Base-by-base conservation (phyloP, 2,113 vertebrate species). In the Seriola dumerili region DNA sequence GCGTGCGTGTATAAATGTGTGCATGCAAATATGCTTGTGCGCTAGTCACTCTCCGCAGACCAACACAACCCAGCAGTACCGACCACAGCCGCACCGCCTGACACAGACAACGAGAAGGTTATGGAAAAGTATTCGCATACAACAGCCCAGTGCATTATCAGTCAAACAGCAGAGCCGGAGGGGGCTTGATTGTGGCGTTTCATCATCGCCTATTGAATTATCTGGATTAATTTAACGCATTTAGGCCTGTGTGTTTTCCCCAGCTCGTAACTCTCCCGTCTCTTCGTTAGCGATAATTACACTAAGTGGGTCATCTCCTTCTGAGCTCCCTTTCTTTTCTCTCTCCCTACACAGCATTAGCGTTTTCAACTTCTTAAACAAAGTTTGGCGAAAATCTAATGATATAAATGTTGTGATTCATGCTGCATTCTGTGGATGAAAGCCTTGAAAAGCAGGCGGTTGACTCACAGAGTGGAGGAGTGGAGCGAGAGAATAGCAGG, bases 171-270 rank as follows among this genome's bases (percentile, higher is more conserved):
- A 77, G 80, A 89, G 91, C 93, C 89, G 68, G 83, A 90, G 92
- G 92, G 89, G 81, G 79, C 88, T 91, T 88, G 91, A 94, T 94
- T 91, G 91, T 93, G 87, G 85, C 85, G 89, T 93, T 94, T 94
- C 90, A 95, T 94, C 92, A 91, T 91, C 66, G 87, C 75, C 83
- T 92, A 94, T 94, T 94, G 91, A 93, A 93, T 95, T 94, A 94
- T 94, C 94, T 88, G 88, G 91, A 94, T 94, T 94, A 93, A 94
- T 95, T 95, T 94, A 94, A 94, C 89, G 81, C 92, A 90, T 92
- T 94, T 93, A 93, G 89, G 91, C 90, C 89, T 73, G 84, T 90
- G 92, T 94, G 88, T 94, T 94, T 91, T 92, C 82, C 91, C 85
- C 70, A 83, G 91, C 87, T 93, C 71, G 38, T 82, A 90, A 94